Base-by-base conservation (phyloP, 2,888 invertebrate species). In the Xanthorhoe spadicearia region DNA sequence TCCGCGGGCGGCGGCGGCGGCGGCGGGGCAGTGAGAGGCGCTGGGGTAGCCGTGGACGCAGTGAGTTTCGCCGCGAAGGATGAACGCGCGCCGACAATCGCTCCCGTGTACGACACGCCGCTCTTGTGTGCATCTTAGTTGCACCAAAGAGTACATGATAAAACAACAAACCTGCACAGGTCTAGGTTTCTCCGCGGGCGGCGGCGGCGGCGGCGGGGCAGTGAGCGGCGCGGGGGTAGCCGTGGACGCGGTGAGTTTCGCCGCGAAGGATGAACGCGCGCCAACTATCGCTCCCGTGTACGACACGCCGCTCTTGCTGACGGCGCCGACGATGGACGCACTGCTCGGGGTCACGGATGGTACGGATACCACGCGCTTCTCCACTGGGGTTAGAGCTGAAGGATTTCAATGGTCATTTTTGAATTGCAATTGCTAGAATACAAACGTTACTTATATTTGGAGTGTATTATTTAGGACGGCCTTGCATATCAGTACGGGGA, bases 1-100 rank as follows among this genome's bases (percentile, higher is more conserved):
- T 35, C 76, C 28, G 70, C 78, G 13, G 64, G 72, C 68, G 55
- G 66, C 71, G 65, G 72, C 77, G 48, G 65, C 66, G 61, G 18
- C 60, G 57, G 57, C 0, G 48, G 32, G 46, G 61, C 82, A 71
- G 73, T 76, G 15, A 17, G 23, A 2, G 48, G 69, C 65, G 46
- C n/a, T 8, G 50, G 15, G 0, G 74, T 13, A 54, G 82, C 74
- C 56, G 83, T 71, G 71, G 77, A 91, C 86, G 87, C 95, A 8
- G 95, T 95, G 63, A 96, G 92, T 86, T 96, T 96, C 63, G 96
- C 96, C 17, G 96, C 96, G 88, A 96, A 96, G 1, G 96, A 95
- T 55, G 94, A 94, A n/a, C 95, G 93, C 61, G 94, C 93, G 74
- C 94, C 94, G 63, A 94, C 92, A 15, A 94, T 92, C 46, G 94